phyloP scores from a whole-genome alignment of 2,113 vertebrate species.

The Neofelis nebulosa region DNA sequence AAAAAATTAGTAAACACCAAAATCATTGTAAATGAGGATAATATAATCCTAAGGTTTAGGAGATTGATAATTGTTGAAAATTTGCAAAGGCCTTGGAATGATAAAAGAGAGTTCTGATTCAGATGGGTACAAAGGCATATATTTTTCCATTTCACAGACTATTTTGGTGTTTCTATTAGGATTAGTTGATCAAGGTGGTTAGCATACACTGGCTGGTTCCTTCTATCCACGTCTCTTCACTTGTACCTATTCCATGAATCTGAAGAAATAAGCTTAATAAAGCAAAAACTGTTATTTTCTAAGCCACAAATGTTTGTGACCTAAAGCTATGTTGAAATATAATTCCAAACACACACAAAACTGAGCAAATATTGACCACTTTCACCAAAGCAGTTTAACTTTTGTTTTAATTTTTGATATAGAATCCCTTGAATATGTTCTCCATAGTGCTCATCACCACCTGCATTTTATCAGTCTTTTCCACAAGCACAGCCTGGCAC shows the following conservation, averaged over 20 bases:
- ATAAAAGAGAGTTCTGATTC: not conserved
- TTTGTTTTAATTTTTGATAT: conserved; percentile 30
- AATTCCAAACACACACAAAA: not conserved
- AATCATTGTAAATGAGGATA: not conserved
- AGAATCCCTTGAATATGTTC: conserved; percentile 12
- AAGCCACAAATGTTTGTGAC: not conserved
- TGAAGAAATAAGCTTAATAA: not conserved
- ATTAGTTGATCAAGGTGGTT: not conserved
- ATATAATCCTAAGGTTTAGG: not conserved
- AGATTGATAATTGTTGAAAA: not conserved
- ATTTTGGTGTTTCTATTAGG: not conserved
- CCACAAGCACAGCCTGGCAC: conserved; percentile 20
- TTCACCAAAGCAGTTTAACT: conserved; percentile 27
- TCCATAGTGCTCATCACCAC: conserved; percentile 40
- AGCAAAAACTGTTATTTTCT: not conserved
- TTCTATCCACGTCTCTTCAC: not conserved
- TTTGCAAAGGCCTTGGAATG: not conserved
- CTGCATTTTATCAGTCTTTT: conserved; percentile 44
- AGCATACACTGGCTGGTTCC: not conserved
- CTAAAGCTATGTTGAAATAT: not conserved
- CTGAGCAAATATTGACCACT: not conserved
- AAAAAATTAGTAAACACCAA: not conserved
- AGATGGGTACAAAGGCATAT: not conserved
- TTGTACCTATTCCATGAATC: not conserved
- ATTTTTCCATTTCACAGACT: not conserved